phyloP scores from a whole-genome alignment of 2,113 vertebrate species.

The Charina bottae region DNA sequence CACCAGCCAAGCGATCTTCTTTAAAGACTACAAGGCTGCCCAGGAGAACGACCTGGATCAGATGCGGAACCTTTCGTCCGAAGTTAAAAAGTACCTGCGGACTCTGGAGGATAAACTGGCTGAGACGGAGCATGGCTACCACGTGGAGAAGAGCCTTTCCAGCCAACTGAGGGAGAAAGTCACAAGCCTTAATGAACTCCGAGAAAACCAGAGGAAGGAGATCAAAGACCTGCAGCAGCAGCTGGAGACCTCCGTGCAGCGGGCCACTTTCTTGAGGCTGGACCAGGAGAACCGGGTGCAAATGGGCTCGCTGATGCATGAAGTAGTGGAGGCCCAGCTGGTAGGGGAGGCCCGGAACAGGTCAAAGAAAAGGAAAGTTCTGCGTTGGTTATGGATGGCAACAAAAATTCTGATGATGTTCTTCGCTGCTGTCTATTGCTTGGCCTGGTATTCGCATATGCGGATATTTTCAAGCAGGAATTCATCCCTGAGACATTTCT shows the following conservation, averaged over 20 bases:
- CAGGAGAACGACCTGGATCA: background rate
- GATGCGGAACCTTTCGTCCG: background rate
- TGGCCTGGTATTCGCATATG: too few species aligned
- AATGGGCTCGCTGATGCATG: rapidly evolving
- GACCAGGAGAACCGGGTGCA: background rate
- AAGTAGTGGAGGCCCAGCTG: too few species aligned
- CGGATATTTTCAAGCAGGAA: too few species aligned
- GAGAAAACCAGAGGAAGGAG: rapidly evolving
- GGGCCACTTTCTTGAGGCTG: rapidly evolving
- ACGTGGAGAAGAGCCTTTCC: background rate
- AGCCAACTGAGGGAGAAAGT: background rate
- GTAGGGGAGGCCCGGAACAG: too few species aligned
- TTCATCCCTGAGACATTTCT: too few species aligned
- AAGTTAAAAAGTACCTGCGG: background rate
- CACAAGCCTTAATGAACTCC: background rate
- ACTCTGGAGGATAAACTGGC: too few species aligned
- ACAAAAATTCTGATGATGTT: too few species aligned
- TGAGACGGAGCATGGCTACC: background rate
- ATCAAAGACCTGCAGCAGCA: slow-evolving; percentile 7
- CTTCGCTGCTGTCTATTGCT: too few species aligned
- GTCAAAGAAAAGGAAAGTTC: too few species aligned
- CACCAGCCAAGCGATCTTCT: background rate
- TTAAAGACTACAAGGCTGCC: background rate
- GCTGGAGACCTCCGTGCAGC: background rate
- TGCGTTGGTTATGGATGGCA: too few species aligned